Evolutionary conservation across 2,113 vertebrate genomes (phyloP), one percentile per base, ranked within the genome.

Genomic region (Istiophorus platypterus): DNA sequence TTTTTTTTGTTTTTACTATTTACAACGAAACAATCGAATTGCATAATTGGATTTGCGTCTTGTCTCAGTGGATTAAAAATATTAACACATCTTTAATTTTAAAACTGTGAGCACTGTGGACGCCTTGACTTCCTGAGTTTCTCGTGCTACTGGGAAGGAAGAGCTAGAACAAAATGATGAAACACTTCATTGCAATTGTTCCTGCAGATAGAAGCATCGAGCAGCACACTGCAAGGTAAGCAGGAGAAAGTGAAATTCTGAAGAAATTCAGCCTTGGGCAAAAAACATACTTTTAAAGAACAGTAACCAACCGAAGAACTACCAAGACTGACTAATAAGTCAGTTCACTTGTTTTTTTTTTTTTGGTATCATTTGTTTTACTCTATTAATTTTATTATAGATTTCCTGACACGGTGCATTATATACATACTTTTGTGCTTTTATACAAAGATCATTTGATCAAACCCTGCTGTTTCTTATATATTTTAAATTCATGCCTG

Each of bases 121-220:
- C 47, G 74, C 66, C n/a, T n/a, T 15, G 31, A 56, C 18, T 18
- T 27, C 14, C n/a, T 6, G 41, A 29, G 42, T 34, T 45, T 68
- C 24, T 52, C 1, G 26, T 24, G 37, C 67, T 72, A 5, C 67
- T 71, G 37, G 49, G 61, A 69, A 64, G 27, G 17, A 72, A 29
- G 45, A 66, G 70, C 45, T n/a, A 66, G 69, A 81, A 24, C 20
- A 61, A 76, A 76, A 70, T 87, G 76, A 85, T 79, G 67, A 85
- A 87, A 81, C 52, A 56, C 47, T 72, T 72, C 20, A 65, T 86
- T 82, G 69, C 75, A 65, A 17, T 61, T 63, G 71, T 71, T 80
- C 85, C 75, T 82, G 85, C 83, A 89, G 82, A 82, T 52, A 81
- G 54, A 85, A 89, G 82, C 67, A 78, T 72, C 64, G 84, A 85